Conservation (phyloP, 2,113 vertebrate species). For the Myodes glareolus region DNA sequence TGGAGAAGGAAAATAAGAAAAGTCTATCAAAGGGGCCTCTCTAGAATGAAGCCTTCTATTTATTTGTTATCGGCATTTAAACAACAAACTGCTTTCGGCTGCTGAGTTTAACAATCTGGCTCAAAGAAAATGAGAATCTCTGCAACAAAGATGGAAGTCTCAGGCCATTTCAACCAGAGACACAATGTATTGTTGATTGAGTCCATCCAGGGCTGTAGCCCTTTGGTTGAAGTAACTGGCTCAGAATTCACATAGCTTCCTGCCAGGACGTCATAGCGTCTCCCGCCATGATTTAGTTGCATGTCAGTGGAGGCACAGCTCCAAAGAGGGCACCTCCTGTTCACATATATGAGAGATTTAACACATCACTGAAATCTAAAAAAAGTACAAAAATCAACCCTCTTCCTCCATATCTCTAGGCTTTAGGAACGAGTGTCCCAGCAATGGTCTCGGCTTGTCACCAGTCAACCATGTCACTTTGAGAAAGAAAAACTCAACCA, state of each 20-base stretch:
- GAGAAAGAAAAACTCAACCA: constrained; percentile 68
- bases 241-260: background rate
- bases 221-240: background rate
- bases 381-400: background rate
- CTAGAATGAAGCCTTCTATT: background rate
- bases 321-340: background rate
- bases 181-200: constrained; percentile 13
- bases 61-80: constrained; percentile 34
- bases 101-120: background rate
- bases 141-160: background rate
- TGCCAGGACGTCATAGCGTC: background rate
- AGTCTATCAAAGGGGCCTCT: background rate
- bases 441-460: constrained; percentile 28
- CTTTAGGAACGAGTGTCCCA: background rate
- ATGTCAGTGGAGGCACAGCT: background rate
- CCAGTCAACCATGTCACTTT: constrained; percentile 69
- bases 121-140: constrained; percentile 45
- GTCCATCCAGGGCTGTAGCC: background rate
- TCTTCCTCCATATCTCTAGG: background rate
- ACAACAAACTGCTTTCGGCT: constrained; percentile 4
- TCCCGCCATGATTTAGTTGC: background rate
- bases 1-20: background rate
- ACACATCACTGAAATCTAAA: constrained; percentile 34
- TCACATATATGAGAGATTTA: background rate
- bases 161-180: background rate